Percentiles rank a stretch among this genome's conserved stretches.
These are phyloP conservation scores for Podargus strigoides DNA, from an alignment of 2,797 vertebrate species.

Conservation along the genomic window DNA sequence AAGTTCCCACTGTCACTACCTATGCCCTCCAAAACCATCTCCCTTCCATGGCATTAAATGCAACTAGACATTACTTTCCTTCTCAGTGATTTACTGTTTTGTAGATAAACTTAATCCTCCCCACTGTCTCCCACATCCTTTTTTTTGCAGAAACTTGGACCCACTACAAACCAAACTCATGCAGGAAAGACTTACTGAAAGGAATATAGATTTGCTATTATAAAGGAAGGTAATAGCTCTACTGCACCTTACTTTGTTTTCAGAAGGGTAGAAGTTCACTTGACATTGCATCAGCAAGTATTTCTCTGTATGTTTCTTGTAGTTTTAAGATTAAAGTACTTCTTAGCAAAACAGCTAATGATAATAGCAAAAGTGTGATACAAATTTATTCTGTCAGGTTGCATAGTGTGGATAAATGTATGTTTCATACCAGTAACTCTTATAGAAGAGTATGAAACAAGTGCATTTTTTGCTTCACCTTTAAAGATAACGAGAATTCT, in stretches of 20 bases:
- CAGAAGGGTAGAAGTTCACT: neutral
- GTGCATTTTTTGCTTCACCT: neutral
- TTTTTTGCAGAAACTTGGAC: neutral
- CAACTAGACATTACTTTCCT: conserved; percentile 12
- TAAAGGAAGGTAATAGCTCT: neutral
- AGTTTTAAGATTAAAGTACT: conserved; percentile 19
- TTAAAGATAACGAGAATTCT: neutral
- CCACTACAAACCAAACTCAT: neutral
- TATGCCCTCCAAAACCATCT: neutral
- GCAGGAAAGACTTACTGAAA: neutral
- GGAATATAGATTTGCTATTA: neutral
- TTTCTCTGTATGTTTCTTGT: neutral
- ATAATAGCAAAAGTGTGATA: neutral
- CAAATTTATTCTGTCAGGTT: neutral
- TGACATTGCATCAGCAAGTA: neutral
- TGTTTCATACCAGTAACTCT: neutral
- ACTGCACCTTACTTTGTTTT: neutral
- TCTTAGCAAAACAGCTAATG: neutral
- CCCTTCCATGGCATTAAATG: neutral
- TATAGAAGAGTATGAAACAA: neutral
- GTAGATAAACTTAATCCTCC: conserved; percentile 29
- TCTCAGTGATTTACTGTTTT: conserved; percentile 23
- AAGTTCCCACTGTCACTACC: neutral
- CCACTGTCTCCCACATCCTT: neutral
- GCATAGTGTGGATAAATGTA: neutral